A percentile compares a stretch with the other conserved stretches of the same genome.
phyloP scores from a whole-genome alignment of 2,888 invertebrate species.

The Sinohyriopsis cumingii region DNA sequence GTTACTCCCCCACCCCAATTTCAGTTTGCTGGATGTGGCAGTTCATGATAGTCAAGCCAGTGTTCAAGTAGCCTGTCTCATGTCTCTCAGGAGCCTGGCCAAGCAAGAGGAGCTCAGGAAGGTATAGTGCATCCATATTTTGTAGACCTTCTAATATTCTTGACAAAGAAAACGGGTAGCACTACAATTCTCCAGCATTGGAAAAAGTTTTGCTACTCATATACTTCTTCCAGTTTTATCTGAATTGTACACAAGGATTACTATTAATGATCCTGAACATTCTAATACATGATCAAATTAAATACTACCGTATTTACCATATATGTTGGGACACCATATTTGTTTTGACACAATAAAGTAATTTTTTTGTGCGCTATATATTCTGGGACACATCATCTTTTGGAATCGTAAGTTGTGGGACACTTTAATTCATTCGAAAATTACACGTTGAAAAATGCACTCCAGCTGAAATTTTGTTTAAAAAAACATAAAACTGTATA shows the following conservation, averaged over 20 bases:
- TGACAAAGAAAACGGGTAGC: neutral
- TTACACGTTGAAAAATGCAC: too few relatives aligned
- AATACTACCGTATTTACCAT: too few relatives aligned
- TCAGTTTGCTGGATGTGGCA: slow-evolving; percentile 66
- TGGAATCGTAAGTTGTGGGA: too few relatives aligned
- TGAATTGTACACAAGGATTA: neutral
- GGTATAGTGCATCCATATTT: slow-evolving; percentile 37
- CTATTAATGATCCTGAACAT: neutral
- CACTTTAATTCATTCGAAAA: too few relatives aligned
- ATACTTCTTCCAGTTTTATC: neutral
- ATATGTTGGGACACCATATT: too few relatives aligned
- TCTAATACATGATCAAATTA: too few relatives aligned
- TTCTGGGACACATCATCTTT: too few relatives aligned
- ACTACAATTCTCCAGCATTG: neutral
- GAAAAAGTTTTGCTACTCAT: neutral
- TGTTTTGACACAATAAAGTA: too few relatives aligned
- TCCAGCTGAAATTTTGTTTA: too few relatives aligned
- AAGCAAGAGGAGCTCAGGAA: slow-evolving; percentile 59
- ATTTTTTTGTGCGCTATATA: too few relatives aligned
- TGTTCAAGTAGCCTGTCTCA: slow-evolving; percentile 66
- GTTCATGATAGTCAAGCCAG: slow-evolving; percentile 66
- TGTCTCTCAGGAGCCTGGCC: slow-evolving; percentile 64
- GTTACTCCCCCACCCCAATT: slow-evolving; percentile 3
- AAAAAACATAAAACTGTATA: too few relatives aligned
- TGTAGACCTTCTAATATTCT: neutral